Conservation (phyloP, 2,888 invertebrate genomes). For the Ecliptopera silaceata region DNA sequence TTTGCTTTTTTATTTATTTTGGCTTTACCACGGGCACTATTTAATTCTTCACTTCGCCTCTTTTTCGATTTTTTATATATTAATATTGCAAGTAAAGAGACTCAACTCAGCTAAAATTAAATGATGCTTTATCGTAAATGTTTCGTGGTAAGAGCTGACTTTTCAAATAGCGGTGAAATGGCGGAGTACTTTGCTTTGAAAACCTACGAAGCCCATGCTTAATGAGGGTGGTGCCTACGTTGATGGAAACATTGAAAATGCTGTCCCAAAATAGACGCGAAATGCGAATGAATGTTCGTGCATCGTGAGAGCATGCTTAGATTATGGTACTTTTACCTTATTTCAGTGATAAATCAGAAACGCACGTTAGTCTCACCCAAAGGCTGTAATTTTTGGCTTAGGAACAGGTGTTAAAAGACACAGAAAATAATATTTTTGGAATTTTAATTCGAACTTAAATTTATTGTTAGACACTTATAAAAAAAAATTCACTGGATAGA, state of each 20-base stretch:
- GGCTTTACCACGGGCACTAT: neutral
- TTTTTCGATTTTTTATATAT: neutral
- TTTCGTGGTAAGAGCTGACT: neutral
- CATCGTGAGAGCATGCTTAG: constrained; percentile 48
- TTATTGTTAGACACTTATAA: constrained; percentile 4
- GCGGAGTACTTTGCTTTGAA: constrained; percentile 19
- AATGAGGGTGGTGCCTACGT: constrained; percentile 18
- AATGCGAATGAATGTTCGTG: constrained; percentile 40
- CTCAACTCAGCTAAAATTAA: neutral
- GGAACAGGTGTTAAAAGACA: constrained; percentile 18
- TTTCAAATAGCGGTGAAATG: constrained; percentile 15
- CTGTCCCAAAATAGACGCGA: constrained; percentile 33
- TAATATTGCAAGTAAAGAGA: too few relatives aligned
- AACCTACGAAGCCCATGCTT: constrained; percentile 26
- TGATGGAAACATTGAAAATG: constrained; percentile 37
- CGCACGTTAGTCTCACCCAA: constrained; percentile 36
- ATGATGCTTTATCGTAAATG: neutral
- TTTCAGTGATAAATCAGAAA: constrained; percentile 36
- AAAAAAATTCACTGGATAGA: neutral
- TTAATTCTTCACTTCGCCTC: constrained; percentile 1
- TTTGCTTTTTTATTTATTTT: neutral
- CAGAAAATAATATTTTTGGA: neutral
- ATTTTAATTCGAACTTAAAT: constrained; percentile 16
- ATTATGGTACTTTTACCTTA: constrained; percentile 48
- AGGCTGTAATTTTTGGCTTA: constrained; percentile 8